phyloP scores from a whole-genome alignment of 2,113 vertebrate genomes.

The Sturnus vulgaris region DNA sequence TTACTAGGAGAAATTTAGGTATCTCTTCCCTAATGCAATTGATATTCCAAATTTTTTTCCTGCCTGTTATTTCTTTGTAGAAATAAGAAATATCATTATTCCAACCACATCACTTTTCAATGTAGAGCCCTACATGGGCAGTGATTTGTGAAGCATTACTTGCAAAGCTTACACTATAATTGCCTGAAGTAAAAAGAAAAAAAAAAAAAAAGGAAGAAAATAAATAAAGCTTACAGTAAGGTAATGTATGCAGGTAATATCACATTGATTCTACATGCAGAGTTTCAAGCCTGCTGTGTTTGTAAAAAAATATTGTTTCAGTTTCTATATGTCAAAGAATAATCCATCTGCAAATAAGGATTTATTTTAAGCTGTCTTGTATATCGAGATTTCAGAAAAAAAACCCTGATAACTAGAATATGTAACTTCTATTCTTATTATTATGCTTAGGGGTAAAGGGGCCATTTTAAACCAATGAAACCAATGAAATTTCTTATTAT shows the following conservation, averaged over 20 bases:
- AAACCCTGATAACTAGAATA: neutral
- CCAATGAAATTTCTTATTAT: neutral
- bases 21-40: neutral
- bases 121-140: neutral
- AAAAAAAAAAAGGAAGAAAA: neutral
- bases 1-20: conserved; percentile 14
- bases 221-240: neutral
- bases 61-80: conserved; percentile 3
- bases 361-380: neutral
- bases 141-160: conserved; percentile 60
- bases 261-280: conserved; percentile 52
- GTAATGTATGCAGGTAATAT: conserved; percentile 51
- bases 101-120: conserved; percentile 45
- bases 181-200: neutral
- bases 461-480: neutral
- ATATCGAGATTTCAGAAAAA: neutral
- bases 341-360: conserved; percentile 58
- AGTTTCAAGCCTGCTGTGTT: conserved; percentile 59
- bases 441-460: neutral
- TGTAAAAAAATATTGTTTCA: conserved; percentile 50
- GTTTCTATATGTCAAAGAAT: conserved; percentile 58
- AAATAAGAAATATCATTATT: conserved; percentile 65
- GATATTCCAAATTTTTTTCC: conserved; percentile 2
- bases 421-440: neutral
- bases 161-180: neutral